Conservation (phyloP, 2,888 invertebrate genomes). For the Cephus sareptanus region DNA sequence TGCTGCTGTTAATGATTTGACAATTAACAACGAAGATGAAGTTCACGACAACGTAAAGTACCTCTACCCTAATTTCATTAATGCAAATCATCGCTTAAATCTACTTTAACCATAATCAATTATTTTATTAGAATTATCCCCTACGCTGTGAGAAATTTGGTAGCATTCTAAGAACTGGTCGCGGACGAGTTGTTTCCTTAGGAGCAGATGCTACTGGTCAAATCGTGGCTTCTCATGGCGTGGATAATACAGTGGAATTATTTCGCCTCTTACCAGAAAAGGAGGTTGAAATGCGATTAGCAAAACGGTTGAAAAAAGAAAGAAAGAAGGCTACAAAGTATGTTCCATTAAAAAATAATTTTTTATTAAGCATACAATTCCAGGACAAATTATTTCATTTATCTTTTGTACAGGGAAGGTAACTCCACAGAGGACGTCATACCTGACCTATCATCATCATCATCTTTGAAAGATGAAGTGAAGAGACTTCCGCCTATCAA, state of each 20-base stretch:
- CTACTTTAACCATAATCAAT: background rate
- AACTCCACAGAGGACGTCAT: conserved; percentile 54
- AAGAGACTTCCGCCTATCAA: conserved; percentile 76
- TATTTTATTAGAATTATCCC: conserved; percentile 68
- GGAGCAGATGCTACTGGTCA: conserved; percentile 78
- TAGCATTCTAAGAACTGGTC: conserved; percentile 80
- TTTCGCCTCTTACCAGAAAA: conserved; percentile 83
- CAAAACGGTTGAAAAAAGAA: conserved; percentile 84
- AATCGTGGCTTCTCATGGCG: conserved; percentile 85
- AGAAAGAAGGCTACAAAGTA: conserved; percentile 68
- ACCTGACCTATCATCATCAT: conserved; percentile 63
- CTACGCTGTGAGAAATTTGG: conserved; percentile 84
- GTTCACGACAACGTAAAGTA: conserved; percentile 69
- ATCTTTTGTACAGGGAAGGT: conserved; percentile 28
- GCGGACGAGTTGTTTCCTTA: conserved; percentile 83
- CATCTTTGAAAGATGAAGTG: conserved; percentile 80
- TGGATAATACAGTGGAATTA: conserved; percentile 83
- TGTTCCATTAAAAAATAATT: background rate
- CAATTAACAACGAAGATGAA: conserved; percentile 67
- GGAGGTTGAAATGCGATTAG: conserved; percentile 76
- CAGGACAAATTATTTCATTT: background rate
- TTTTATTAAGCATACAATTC: background rate
- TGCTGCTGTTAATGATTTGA: conserved; percentile 69
- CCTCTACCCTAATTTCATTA: background rate
- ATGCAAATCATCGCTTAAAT: background rate